These are phyloP conservation scores for Heliconius nattereri DNA, from an alignment of 1,140 invertebrate species.

Conservation along the genomic window DNA sequence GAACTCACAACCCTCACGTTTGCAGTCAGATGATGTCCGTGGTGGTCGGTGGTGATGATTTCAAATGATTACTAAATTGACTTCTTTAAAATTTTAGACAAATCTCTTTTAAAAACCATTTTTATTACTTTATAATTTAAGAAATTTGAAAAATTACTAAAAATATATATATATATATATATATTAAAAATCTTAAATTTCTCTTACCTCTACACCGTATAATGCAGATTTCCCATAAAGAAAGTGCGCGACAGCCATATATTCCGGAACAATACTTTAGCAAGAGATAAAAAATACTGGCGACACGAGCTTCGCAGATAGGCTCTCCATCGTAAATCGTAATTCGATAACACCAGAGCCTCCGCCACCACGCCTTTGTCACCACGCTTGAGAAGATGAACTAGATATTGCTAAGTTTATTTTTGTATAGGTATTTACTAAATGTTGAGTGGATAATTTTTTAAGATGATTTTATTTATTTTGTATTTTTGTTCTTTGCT, in stretches of 20 bases:
- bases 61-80: too few species aligned
- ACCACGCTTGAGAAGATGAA: conserved; percentile 21
- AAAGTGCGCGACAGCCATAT: conserved; percentile 28
- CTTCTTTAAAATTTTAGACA: too few species aligned
- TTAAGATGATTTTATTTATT: background rate
- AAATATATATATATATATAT: too few species aligned
- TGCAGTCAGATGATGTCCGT: too few species aligned
- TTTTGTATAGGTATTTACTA: background rate
- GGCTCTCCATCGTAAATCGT: conserved; percentile 42
- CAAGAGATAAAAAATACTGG: conserved; percentile 38
- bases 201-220: background rate
- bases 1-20: too few species aligned
- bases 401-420: background rate
- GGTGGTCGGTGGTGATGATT: too few species aligned
- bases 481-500: too few species aligned
- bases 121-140: too few species aligned
- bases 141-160: too few species aligned
- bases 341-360: conserved; percentile 45
- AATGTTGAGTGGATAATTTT: background rate
- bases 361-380: conserved; percentile 41
- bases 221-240: conserved; percentile 18
- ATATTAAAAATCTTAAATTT: background rate
- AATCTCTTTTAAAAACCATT: too few species aligned
- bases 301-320: conserved; percentile 44
- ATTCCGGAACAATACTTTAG: conserved; percentile 40